Percentiles rank a stretch among this genome's conserved stretches.
These are phyloP conservation scores for Magallana ariakensis DNA, from an alignment of 1,140 invertebrate genomes.

Conservation along the genomic window DNA sequence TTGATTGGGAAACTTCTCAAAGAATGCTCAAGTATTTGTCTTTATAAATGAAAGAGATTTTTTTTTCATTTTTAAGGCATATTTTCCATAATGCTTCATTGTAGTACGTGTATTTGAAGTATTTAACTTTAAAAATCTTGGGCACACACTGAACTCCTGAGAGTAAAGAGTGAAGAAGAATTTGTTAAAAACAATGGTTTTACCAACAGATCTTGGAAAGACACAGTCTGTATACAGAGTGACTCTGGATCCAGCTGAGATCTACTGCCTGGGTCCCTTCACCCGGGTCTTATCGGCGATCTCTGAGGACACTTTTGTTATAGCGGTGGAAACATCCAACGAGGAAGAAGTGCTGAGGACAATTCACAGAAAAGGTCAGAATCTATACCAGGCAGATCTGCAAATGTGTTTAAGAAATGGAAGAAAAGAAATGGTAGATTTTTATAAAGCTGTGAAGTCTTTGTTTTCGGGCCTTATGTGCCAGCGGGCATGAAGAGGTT, in stretches of 20 bases:
- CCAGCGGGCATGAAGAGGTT: no score
- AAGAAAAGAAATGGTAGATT: neutral
- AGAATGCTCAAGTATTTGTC: neutral
- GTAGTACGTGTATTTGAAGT: no score
- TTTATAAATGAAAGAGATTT: neutral
- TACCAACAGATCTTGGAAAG: neutral
- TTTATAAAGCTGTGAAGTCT: no score
- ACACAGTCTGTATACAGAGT: slow-evolving; percentile 47
- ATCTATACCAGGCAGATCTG: neutral
- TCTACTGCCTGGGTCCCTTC: slow-evolving; percentile 52
- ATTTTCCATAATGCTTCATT: no score
- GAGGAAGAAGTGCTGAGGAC: slow-evolving; percentile 33
- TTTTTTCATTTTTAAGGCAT: neutral
- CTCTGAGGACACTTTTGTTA: slow-evolving; percentile 40
- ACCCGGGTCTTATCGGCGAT: slow-evolving; percentile 41
- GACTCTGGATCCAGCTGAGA: neutral
- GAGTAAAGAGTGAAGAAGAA: no score
- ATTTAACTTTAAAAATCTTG: no score
- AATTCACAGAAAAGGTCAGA: slow-evolving; percentile 55
- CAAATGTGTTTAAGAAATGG: neutral
- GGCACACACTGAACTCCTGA: no score
- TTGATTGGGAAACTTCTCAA: slow-evolving; percentile 53
- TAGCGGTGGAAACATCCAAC: slow-evolving; percentile 26
- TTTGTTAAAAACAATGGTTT: no score
- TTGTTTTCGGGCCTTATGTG: no score